These are phyloP conservation scores for Orussus abietinus DNA, from an alignment of 1,140 invertebrate genomes.

Conservation along the genomic window DNA sequence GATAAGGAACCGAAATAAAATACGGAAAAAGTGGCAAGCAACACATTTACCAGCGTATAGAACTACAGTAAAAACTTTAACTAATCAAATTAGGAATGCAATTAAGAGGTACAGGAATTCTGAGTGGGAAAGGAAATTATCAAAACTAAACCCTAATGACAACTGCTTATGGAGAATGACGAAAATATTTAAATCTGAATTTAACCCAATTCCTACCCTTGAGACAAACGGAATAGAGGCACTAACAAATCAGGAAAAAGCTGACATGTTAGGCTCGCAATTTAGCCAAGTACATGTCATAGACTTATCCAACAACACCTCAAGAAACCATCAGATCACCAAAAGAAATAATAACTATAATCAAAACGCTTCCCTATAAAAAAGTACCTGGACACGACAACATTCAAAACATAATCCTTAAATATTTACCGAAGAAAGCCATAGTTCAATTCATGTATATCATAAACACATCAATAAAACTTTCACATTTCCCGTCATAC, in stretches of 20 bases:
- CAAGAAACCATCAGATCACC: no score
- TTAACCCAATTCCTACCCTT: slow-evolving; percentile 9
- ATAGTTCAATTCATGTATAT: slow-evolving; percentile 24
- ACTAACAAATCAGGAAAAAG: slow-evolving; percentile 9
- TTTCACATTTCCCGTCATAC: slow-evolving; percentile 24
- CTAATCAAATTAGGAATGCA: slow-evolving; percentile 1
- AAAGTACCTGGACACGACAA: slow-evolving; percentile 37
- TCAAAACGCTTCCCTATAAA: slow-evolving; percentile 18
- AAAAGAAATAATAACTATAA: slow-evolving; percentile 19
- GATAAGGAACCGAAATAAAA: background rate
- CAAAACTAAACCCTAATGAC: slow-evolving; percentile 11
- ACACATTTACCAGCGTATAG: no score
- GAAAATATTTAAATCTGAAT: slow-evolving; percentile 10
- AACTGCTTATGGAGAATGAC: slow-evolving; percentile 13
- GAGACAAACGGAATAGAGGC: background rate
- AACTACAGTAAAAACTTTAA: no score
- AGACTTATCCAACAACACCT: slow-evolving; percentile 6
- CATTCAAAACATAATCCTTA: slow-evolving; percentile 23
- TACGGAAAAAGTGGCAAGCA: background rate
- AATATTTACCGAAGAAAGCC: slow-evolving; percentile 19
- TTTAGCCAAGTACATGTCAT: slow-evolving; percentile 11
- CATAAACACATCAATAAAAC: slow-evolving; percentile 29
- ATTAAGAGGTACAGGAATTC: slow-evolving; percentile 9
- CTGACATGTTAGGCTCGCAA: slow-evolving; percentile 10
- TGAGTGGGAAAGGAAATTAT: slow-evolving; percentile 3